Conservation (phyloP, 2,113 vertebrate genomes). For the Laterallus jamaicensis region DNA sequence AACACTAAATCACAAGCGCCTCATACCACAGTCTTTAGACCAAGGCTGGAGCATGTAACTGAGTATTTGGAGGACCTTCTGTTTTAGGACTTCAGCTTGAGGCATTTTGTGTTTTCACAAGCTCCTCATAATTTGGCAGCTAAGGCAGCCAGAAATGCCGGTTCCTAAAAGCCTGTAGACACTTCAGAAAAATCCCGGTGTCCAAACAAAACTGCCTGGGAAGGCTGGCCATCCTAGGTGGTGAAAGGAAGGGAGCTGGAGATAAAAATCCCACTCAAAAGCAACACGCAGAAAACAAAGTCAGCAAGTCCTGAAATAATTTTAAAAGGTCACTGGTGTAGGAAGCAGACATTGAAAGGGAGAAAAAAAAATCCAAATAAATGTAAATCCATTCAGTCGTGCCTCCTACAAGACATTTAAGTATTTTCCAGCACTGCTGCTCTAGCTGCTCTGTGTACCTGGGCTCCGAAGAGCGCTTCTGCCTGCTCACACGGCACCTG, state of each 20-base stretch:
- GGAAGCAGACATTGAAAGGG: neutral
- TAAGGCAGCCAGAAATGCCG: neutral
- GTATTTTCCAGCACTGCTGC: neutral
- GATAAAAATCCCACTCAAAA: neutral
- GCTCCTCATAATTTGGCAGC: neutral
- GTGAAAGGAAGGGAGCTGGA: neutral
- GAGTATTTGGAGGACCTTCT: neutral
- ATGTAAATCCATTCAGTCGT: slow-evolving; percentile 40
- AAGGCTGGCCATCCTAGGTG: neutral
- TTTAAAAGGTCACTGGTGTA: slow-evolving; percentile 19
- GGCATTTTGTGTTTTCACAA: neutral
- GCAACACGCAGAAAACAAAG: neutral
- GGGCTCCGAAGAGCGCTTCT: neutral
- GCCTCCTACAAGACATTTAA: slow-evolving; percentile 23
- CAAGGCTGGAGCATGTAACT: neutral
- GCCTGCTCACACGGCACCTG: accelerated
- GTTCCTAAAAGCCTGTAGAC: neutral
- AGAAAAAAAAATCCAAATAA: neutral
- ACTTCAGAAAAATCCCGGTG: neutral
- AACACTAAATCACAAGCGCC: neutral
- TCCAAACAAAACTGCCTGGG: neutral
- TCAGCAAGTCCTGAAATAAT: neutral
- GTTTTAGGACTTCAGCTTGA: neutral
- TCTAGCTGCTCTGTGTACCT: neutral
- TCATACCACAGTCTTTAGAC: neutral